These are phyloP conservation scores for Sander lucioperca DNA, from an alignment of 2,113 vertebrate species.

Conservation along the genomic window DNA sequence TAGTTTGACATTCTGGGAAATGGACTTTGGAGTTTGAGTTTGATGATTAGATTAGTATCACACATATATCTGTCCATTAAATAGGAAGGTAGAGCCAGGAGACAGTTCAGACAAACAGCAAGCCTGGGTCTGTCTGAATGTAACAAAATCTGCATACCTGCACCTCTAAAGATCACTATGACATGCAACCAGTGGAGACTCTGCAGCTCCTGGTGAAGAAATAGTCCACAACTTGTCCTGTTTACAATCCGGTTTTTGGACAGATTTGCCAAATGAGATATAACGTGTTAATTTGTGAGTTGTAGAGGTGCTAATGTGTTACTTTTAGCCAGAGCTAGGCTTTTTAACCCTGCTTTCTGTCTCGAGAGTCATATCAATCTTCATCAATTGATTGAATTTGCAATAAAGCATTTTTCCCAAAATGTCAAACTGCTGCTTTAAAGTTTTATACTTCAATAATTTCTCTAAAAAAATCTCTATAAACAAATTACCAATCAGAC, in stretches of 20 bases:
- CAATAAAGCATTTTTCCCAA: background rate
- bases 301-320: background rate
- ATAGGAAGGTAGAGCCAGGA: background rate
- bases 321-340: background rate
- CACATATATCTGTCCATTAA: background rate
- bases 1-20: conserved; percentile 2
- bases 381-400: too few species aligned
- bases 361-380: background rate
- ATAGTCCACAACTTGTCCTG: background rate
- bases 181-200: background rate
- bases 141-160: background rate
- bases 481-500: background rate
- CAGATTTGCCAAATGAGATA: background rate
- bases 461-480: background rate
- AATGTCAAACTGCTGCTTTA: background rate
- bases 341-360: too few species aligned
- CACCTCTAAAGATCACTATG: background rate
- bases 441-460: background rate
- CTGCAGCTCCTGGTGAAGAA: background rate
- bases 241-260: background rate
- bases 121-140: background rate
- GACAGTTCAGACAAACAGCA: too few species aligned
- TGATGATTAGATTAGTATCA: background rate
- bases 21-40: background rate
- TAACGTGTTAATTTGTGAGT: background rate